These are phyloP conservation scores for Columba livia DNA, from an alignment of 2,113 vertebrate species.

Conservation along the genomic window DNA sequence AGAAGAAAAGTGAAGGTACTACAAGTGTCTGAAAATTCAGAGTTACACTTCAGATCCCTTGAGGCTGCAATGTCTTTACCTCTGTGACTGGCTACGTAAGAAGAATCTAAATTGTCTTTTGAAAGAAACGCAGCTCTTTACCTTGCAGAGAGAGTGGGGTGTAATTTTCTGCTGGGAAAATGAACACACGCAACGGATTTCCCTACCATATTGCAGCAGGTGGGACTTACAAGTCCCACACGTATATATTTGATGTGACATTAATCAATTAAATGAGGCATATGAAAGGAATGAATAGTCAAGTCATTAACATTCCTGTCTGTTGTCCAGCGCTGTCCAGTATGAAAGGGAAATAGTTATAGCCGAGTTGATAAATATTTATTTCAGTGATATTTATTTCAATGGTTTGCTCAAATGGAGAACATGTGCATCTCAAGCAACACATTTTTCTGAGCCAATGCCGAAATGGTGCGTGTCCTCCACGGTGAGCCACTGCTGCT, in stretches of 20 bases:
- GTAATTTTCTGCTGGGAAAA: neutral
- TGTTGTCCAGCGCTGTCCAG: neutral
- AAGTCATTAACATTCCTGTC: conserved; percentile 13
- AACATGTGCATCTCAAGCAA: neutral
- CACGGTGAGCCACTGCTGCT: neutral
- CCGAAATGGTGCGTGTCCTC: neutral
- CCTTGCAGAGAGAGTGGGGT: neutral
- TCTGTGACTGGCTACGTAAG: neutral
- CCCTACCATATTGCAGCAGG: neutral
- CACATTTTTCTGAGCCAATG: neutral
- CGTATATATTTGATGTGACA: neutral
- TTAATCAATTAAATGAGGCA: conserved; percentile 24
- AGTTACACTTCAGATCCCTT: neutral
- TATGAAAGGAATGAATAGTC: neutral
- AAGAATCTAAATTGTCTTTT: neutral
- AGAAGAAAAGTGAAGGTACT: neutral
- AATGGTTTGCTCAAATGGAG: neutral
- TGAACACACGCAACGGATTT: neutral
- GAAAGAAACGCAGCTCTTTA: neutral
- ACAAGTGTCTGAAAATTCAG: neutral
- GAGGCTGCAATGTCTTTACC: neutral
- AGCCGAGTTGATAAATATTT: conserved; percentile 19
- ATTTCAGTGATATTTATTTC: neutral
- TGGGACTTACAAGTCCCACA: neutral
- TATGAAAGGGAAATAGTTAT: neutral